Evolutionary conservation across 1,140 invertebrate species (phyloP), one percentile per base, ranked within the genome.

Genomic region (Drosophila kanapiae): DNA sequence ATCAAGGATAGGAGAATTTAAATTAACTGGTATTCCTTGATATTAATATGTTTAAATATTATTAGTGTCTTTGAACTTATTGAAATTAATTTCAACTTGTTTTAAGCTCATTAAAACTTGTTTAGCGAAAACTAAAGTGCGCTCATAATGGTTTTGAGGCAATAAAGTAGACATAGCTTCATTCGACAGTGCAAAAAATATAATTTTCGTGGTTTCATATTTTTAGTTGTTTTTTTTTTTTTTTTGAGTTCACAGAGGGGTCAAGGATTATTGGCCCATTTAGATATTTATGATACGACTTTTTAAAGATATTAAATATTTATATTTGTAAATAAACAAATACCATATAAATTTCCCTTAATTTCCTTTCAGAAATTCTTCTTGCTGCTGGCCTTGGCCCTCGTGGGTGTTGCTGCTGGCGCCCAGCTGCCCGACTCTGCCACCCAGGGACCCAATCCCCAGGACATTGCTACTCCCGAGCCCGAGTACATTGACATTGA

Each of bases 401-500:
- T 92, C 35, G 67, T 92, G 78, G 91, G 91, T 65, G 77, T 75
- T 51, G 91, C 78, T 16, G 77, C 77, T 42, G 88, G 78, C 18
- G 90, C 83, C 18, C 78, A 80, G 53, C 48, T 92, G 38, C 91
- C 82, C 27, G 91, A 92, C 48, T 92, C 91, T 16, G 91, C 91
- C 14, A 92, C 91, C 48, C 91, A 92, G 74, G 91, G 91, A 59
- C 91, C 91, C 54, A 92, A 92, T 70, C 91, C 91, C 0, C 91
- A 92, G 79, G 91, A 92, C 51, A 92, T 92, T 69, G 91, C 91
- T 37, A 92, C 91, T 64, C 91, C 91, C 3, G 91, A 92, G 67
- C 91, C 91, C 23, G 91, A 92, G 65, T 92, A 92, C 70, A 92
- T 92, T 69, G 91, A 92, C 48, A 92, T 92, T 31, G 91, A 92